Evolutionary conservation across 2,797 vertebrate species (phyloP), one percentile per base, ranked within the genome.

Genomic region (Aphelocoma californica): DNA sequence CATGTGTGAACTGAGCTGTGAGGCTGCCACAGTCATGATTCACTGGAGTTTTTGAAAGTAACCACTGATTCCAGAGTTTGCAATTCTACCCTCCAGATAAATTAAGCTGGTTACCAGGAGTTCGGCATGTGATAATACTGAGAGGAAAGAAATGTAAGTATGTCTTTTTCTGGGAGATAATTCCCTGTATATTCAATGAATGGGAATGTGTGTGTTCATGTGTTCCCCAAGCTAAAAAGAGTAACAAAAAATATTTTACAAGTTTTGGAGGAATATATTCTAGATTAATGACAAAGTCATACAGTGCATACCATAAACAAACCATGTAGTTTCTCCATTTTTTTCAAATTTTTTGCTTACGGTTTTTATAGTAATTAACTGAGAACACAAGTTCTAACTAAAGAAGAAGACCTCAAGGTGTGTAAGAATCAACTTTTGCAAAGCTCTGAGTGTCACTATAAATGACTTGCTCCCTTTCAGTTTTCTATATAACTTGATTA

Each of bases 401-500:
- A 78, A 60, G 31, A 28, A 54, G 54, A 72, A 62, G 7, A 12
- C 1, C 12, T 57, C 32, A 38, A 42, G 14, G 7, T 25, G 13
- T 58, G 3, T n/a, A 81, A 74, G 4, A 58, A 4, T 18, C 14
- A 66, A 36, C 3, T 40, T 62, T 28, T 77, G 10, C 31, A 74
- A 67, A 72, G 28, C 1, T 92, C 21, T 1, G 2, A 19, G 14
- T 50, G 8, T 53, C 62, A 47, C 44, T 62, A 38, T 28, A 17
- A 66, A 47, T 42, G 17, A 42, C 7, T 83, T 23, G 15, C 29
- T 93, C 20, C 2, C 4, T n/a, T 79, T 60, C 36, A 90, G 29
- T 93, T 92, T 96, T 81, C 44, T 91, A 75, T 88, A 75, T 85
- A 97, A 62, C 32, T 72, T 82, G 24, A 48, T 42, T 96, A 69